These are phyloP conservation scores for Zoanthus sansibaricus DNA, from an alignment of 92 coral and sea anemone species.

Conservation along the genomic window DNA sequence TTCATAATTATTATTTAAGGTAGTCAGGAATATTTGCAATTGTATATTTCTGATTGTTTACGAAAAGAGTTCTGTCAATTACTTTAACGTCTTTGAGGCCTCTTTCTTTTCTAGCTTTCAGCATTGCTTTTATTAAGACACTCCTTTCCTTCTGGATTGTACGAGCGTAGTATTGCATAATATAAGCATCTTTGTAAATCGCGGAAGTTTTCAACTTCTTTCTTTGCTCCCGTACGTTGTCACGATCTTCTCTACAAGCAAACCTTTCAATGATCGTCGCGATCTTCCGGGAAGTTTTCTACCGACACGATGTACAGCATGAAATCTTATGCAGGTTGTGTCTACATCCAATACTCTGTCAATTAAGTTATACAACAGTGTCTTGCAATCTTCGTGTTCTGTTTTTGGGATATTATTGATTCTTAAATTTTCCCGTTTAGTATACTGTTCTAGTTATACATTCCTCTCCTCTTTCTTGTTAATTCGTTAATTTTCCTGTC, in stretches of 20 bases:
- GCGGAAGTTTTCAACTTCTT: neutral
- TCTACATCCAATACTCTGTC: neutral
- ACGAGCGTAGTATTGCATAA: neutral
- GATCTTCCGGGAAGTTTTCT: neutral
- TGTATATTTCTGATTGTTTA: neutral
- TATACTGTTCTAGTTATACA: conserved; percentile 4
- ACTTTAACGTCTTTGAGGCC: neutral
- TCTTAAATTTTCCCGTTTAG: conserved; percentile 8
- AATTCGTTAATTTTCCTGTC: neutral
- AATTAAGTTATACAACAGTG: neutral
- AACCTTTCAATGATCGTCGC: neutral
- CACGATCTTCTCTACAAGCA: neutral
- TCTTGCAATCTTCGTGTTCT: conserved; percentile 8
- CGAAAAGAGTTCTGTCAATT: neutral
- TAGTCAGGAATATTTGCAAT: conserved; percentile 3
- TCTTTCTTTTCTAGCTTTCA: conserved; percentile 6
- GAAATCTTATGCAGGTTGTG: neutral
- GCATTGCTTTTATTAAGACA: neutral
- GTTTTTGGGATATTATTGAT: neutral
- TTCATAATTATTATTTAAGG: conserved; percentile 15
- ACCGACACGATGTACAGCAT: neutral
- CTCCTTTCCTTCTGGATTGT: neutral
- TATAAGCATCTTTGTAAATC: neutral
- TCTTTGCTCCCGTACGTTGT: neutral
- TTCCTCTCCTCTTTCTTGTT: neutral